These are phyloP conservation scores for Euura lappo DNA, from an alignment of 1,140 invertebrate genomes.

Conservation along the genomic window DNA sequence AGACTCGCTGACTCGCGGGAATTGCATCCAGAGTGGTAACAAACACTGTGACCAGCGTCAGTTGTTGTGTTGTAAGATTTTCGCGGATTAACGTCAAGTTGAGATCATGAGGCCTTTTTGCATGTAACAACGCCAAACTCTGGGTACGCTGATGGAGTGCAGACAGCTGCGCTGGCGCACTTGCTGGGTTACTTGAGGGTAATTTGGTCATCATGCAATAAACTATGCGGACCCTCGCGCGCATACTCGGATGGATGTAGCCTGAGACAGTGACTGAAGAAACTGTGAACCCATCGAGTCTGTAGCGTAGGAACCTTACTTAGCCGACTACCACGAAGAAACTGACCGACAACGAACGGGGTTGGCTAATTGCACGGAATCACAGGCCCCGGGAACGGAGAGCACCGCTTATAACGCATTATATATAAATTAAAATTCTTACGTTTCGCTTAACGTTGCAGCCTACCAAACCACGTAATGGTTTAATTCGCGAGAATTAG, in stretches of 20 bases:
- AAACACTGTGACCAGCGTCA: not conserved
- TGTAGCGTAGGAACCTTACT: not conserved
- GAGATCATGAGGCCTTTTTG: no score
- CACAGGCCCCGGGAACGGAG: slow-evolving; percentile 7
- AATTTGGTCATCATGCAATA: not conserved
- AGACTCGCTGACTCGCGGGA: not conserved
- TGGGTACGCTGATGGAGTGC: no score
- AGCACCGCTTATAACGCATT: slow-evolving; percentile 22
- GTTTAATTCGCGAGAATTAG: slow-evolving; percentile 49
- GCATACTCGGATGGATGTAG: not conserved
- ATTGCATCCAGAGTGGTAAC: not conserved
- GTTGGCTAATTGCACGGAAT: slow-evolving; percentile 14
- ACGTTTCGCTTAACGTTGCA: slow-evolving; percentile 32
- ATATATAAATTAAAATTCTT: slow-evolving; percentile 46
- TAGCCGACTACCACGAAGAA: not conserved
- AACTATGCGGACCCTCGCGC: not conserved
- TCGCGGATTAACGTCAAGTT: no score
- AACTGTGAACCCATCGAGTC: no score
- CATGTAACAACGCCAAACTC: no score
- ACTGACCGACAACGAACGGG: slow-evolving; percentile 9
- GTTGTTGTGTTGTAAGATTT: not conserved
- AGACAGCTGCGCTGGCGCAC: not conserved
- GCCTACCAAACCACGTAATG: slow-evolving; percentile 39
- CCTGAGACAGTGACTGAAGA: no score
- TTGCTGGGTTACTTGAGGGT: not conserved